Conservation (phyloP, 2,888 invertebrate species). For the Cactoblastis cactorum region DNA sequence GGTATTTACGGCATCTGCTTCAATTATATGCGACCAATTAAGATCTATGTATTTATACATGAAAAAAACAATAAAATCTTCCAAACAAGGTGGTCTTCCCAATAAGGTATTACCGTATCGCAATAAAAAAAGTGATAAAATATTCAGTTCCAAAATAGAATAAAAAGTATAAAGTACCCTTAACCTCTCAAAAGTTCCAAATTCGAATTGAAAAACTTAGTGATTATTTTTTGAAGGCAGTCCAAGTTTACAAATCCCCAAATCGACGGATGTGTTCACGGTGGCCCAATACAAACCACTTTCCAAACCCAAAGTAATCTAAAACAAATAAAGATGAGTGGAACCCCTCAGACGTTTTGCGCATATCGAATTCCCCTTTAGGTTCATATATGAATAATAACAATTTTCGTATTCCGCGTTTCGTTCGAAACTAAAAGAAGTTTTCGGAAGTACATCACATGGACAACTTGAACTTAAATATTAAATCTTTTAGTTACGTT, state of each 20-base stretch:
- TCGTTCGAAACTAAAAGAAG: conserved; percentile 38
- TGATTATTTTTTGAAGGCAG: conserved; percentile 50
- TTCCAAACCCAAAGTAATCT: conserved; percentile 70
- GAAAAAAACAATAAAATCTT: no score
- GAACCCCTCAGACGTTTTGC: conserved; percentile 57
- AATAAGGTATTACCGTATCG: no score
- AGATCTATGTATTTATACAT: no score
- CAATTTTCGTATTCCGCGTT: conserved; percentile 49
- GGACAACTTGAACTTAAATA: conserved; percentile 8
- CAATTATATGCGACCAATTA: no score
- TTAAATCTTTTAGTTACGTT: not conserved
- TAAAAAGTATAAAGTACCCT: not conserved
- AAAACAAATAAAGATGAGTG: conserved; percentile 74
- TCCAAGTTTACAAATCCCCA: conserved; percentile 48
- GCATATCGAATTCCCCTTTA: conserved; percentile 63
- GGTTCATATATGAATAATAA: conserved; percentile 62
- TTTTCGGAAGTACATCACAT: conserved; percentile 32
- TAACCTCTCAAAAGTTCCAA: conserved; percentile 36
- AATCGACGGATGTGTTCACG: conserved; percentile 52
- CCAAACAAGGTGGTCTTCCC: no score
- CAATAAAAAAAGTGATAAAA: not conserved
- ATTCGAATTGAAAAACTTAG: conserved; percentile 60
- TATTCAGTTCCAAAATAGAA: not conserved
- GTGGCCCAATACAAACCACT: conserved; percentile 43
- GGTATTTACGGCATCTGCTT: no score